Evolutionary conservation across 2,113 vertebrate genomes (phyloP).

Genomic region (Patagioenas fasciata): DNA sequence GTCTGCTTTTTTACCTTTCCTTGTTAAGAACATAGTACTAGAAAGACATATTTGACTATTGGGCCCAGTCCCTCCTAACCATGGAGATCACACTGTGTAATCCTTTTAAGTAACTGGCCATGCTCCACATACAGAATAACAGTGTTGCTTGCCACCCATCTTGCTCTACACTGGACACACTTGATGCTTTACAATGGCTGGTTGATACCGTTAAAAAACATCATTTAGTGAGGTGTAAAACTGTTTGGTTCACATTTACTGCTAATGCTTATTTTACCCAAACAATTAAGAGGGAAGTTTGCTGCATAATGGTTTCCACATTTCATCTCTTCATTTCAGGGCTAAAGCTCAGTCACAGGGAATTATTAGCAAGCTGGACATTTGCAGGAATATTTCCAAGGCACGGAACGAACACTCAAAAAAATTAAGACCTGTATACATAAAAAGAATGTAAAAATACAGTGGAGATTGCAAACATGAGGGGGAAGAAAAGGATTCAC

Average conservation of each 20-base stretch:
- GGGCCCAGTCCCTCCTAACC: background rate
- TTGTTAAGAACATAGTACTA: background rate
- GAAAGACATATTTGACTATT: background rate
- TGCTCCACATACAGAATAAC: background rate
- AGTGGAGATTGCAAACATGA: background rate
- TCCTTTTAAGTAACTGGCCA: constrained; percentile 39
- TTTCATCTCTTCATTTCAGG: background rate
- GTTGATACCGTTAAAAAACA: background rate
- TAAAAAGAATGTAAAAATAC: background rate
- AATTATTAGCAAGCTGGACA: background rate
- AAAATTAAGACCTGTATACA: background rate
- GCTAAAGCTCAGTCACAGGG: background rate
- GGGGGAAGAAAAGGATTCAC: background rate
- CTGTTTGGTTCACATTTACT: background rate
- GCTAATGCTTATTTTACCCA: background rate
- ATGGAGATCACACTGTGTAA: constrained; percentile 5
- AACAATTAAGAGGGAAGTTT: background rate
- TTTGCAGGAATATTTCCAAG: background rate
- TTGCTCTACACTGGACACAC: background rate
- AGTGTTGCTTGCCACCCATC: background rate
- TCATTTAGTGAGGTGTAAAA: background rate
- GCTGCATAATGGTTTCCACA: background rate
- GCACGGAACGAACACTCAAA: background rate
- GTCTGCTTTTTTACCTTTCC: background rate
- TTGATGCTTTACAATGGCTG: background rate